phyloP scores from a whole-genome alignment of 2,113 vertebrate species.

The Caranx ignobilis region DNA sequence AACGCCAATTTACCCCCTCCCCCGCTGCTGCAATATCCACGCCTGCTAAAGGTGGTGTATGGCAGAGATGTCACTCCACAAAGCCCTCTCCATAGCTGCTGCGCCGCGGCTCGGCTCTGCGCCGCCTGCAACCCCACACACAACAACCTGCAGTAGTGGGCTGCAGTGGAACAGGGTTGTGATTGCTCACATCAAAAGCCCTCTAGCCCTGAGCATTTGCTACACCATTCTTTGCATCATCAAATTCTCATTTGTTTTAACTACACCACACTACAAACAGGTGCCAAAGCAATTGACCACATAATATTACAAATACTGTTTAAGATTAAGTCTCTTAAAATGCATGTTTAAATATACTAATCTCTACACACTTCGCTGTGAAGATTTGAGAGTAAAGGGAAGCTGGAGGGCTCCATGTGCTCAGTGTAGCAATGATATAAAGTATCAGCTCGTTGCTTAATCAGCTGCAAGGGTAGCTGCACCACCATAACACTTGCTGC shows the following conservation, averaged over 20 bases:
- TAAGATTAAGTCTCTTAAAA: constrained; percentile 1
- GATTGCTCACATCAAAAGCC: constrained; percentile 41
- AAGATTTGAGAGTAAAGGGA: background rate
- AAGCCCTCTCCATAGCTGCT: constrained; percentile 57
- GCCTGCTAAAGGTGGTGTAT: constrained; percentile 46
- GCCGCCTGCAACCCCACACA: constrained; percentile 9
- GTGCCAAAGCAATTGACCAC: background rate
- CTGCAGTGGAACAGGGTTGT: constrained; percentile 21
- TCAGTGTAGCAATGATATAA: constrained; percentile 21
- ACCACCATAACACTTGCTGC: constrained; percentile 51
- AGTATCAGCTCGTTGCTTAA: constrained; percentile 25
- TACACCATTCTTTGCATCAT: constrained; percentile 60
- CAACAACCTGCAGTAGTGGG: constrained; percentile 31
- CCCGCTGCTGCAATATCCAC: constrained; percentile 51
- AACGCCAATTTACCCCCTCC: constrained; percentile 45
- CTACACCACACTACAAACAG: background rate
- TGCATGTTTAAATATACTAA: background rate
- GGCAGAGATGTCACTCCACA: constrained; percentile 44
- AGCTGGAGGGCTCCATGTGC: constrained; percentile 4
- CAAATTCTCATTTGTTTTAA: constrained; percentile 38
- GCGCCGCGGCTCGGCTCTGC: constrained; percentile 30
- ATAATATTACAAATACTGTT: background rate
- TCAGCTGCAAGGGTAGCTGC: constrained; percentile 19
- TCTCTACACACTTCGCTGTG: background rate
- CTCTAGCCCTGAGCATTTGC: constrained; percentile 42